Evolutionary conservation across 2,888 invertebrate species (phyloP), one percentile per base, ranked within the genome.

Genomic region (Margaritifera margaritifera): DNA sequence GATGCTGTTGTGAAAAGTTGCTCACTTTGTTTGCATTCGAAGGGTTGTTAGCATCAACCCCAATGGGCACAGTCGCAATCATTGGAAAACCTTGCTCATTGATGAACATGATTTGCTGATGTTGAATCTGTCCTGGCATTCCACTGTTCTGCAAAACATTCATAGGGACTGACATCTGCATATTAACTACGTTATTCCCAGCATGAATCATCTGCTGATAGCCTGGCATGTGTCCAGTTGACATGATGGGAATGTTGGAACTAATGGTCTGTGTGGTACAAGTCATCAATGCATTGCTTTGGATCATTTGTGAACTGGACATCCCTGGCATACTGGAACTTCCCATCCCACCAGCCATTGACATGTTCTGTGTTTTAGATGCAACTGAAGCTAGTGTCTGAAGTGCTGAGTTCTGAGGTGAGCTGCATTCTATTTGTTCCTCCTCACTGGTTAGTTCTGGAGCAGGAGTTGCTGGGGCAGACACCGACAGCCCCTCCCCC

Each of bases 331-430:
- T n/a, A 22, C 31, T n/a, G 18, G 18, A 51, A 15, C 42, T 42
- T 15, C 64, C 62, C 51, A 60, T 68, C 18, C 66, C 66, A 42
- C 71, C 72, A 62, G 71, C 60, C 1, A 62, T 31, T 18, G 75
- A 64, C 42, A 79, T 70, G 61, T 70, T 75, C 54, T 81, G 82
- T 59, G 79, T 78, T 71, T 80, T 81, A 4, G 85, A 81, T 8
- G 84, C 85, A 22, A 84, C 81, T 6, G 84, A 81, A 18, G 85
- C 84, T 50, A 85, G 69, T 4, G 85, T 85, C 66, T 85, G 84
- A 62, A 84, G 67, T 6, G 84, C 80, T 20, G 81, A 79, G 19
- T 70, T 69, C 20, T 73, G 74, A 22, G 64, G 24, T 20, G 57
- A 56, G 25, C 60, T 63, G 51, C 70, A 60, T 6, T 67, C 63